Conservation (phyloP, 2,888 invertebrate genomes). For the Erpobdella octoculata region DNA sequence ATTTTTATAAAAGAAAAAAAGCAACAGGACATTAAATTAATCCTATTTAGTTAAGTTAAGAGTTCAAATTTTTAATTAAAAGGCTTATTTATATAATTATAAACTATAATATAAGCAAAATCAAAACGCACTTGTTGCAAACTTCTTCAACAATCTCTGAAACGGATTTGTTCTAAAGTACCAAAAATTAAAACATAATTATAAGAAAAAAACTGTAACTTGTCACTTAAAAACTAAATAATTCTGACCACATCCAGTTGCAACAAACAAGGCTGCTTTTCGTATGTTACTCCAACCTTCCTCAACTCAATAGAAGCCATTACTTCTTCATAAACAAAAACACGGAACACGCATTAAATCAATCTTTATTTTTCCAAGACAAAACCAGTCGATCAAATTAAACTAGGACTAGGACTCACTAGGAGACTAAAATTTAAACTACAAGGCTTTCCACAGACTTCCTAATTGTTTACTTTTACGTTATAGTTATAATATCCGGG, state of each 20-base stretch:
- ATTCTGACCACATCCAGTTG: neutral
- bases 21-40: neutral
- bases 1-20: neutral
- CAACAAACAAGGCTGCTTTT: neutral
- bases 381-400: too few relatives aligned
- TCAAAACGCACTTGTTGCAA: conserved; percentile 2
- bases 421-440: too few relatives aligned
- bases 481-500: too few relatives aligned
- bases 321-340: too few relatives aligned
- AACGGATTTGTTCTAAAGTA: conserved; percentile 1
- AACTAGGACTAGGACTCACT: too few relatives aligned
- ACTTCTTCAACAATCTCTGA: neutral
- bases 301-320: conserved; percentile 5
- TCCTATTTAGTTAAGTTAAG: too few relatives aligned
- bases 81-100: neutral
- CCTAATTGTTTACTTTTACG: too few relatives aligned
- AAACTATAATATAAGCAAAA: neutral
- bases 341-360: neutral
- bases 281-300: neutral
- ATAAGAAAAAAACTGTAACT: neutral
- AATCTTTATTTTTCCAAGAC: neutral
- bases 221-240: neutral
- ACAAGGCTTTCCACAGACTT: too few relatives aligned
- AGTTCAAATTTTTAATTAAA: too few relatives aligned
- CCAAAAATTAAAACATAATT: neutral